Base-by-base conservation (phyloP, 30 jellyfish, hydroid and myxozoan species). In the Catostylus mosaicus region DNA sequence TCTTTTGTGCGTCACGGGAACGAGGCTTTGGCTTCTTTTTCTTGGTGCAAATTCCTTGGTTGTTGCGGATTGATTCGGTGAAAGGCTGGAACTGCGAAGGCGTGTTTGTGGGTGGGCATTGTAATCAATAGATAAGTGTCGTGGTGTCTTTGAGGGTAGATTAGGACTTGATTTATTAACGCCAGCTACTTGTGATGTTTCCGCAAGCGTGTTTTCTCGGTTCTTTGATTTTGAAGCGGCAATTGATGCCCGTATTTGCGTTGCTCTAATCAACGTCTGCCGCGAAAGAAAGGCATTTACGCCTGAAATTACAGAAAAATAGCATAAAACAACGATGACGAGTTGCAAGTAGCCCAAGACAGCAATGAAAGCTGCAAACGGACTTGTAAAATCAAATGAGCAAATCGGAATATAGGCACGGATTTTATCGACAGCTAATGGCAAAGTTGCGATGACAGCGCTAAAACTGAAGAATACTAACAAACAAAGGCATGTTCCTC, bases 201-300 rank as follows among this genome's bases (percentile, higher is more conserved):
- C 92, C 18, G 73, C 92, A 20, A 59, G 43, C 27, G 86, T 82
- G 75, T 70, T 69, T 52, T 82, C 92, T 67, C 92, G 79, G 32
- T 79, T 48, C 66, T 48, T 82, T 65, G 92, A 82, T 50, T 82
- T 82, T 8, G 92, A 82, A 10, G 69, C 82, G 29, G 92, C 83
- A 4, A 84, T 32, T 24, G 95, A 84, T 29, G 95, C 95, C 20
- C 95, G 82, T 51, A 73, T 70, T 57, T 87, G 96, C 30, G 88
- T 43, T 57, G 81, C 84, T 61, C 73, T 77, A 29, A 87, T 68
- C 67, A 79, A 5, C 35, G 86, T 26, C 60, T 87, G 96, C 31
- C 96, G 30, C 37, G 89, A 69, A 3, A 87, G 72, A 47, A 87
- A 87, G 19, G 90, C 83, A 61, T 72, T 70, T 35, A 87, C 79